Base-by-base conservation (phyloP, 2,113 vertebrate genomes). In the Rhinogobius similis region DNA sequence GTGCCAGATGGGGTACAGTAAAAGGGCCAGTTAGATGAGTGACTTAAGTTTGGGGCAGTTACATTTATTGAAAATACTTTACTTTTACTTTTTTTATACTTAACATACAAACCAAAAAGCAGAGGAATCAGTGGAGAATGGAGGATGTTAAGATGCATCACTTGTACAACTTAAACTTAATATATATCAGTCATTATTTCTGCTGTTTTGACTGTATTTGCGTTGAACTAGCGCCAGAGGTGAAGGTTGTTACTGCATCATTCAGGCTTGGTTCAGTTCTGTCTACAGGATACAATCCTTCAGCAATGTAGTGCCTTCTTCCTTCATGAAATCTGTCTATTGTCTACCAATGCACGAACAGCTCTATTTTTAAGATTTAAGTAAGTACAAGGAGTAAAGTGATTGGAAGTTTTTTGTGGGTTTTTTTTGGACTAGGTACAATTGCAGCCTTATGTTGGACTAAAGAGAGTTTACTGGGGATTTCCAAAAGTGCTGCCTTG, bases 401-500 rank as follows among this genome's bases (percentile, higher is more conserved):
- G 55, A 58, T 32, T 0, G n/a, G 12, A 39, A 18, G 14, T 32
- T 36, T 36, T n/a, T 36, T 36, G 9, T 36, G 3, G 5, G 5
- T 7, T 29, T 27, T 39, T 48, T 46, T 65, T 20, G 41, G 43
- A 26, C 27, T 43, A 0, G 13, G 21, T 27, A 26, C 11, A 71
- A 23, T 29, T 32, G 59, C 52, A 39, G 1, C 55, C 63, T 59
- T 50, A 77, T 56, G 71, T 14, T 27, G 14, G 65, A 58, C 38
- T 62, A 13, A 72, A 69, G 68, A 68, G 36, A 48, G 75, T 67
- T 76, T 68, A 66, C 10, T 43, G 67, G 58, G 61, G 50, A 65
- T 73, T 23, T 63, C 73, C 53, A 68, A 67, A 79, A 72, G 63
- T 56, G 62, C 67, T 69, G 70, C 61, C 66, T 26, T 62, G 52